phyloP scores from a whole-genome alignment of 1,140 invertebrate genomes.

The Diploscapter pachys region DNA sequence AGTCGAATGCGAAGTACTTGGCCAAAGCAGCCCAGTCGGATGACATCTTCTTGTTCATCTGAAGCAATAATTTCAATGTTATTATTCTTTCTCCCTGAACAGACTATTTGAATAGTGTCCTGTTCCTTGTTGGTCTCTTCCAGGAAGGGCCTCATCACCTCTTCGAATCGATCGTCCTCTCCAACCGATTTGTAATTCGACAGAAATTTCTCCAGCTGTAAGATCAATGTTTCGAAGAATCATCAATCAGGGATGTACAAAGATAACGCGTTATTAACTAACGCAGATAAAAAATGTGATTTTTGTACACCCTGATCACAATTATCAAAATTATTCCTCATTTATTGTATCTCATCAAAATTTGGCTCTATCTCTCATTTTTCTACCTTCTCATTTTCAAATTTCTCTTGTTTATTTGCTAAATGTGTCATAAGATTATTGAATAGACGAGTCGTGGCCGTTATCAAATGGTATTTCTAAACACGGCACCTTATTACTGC shows the following conservation, averaged over 20 bases:
- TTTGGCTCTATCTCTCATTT: too few species aligned
- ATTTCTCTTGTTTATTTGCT: too few species aligned
- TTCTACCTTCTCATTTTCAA: too few species aligned
- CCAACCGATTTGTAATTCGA: conserved; percentile 36
- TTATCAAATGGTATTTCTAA: too few species aligned
- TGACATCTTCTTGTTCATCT: conserved; percentile 86
- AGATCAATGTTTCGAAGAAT: neutral
- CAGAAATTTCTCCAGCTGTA: conserved; percentile 39
- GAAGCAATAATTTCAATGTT: conserved; percentile 57
- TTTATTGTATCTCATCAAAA: too few species aligned
- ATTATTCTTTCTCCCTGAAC: neutral
- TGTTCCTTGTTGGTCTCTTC: conserved; percentile 78
- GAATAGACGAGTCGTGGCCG: too few species aligned
- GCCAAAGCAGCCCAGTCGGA: conserved; percentile 76
- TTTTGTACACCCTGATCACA: neutral
- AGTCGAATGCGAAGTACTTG: conserved; percentile 88
- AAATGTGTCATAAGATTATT: too few species aligned
- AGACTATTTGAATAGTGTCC: conserved; percentile 73
- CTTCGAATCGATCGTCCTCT: conserved; percentile 31
- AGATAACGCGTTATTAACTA: too few species aligned
- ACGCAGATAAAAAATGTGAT: neutral
- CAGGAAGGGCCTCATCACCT: conserved; percentile 67
- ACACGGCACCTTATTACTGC: too few species aligned
- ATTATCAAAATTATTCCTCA: too few species aligned
- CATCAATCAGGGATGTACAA: too few species aligned